Conservation (phyloP, 1,140 invertebrate species). For the Ips typographus region DNA sequence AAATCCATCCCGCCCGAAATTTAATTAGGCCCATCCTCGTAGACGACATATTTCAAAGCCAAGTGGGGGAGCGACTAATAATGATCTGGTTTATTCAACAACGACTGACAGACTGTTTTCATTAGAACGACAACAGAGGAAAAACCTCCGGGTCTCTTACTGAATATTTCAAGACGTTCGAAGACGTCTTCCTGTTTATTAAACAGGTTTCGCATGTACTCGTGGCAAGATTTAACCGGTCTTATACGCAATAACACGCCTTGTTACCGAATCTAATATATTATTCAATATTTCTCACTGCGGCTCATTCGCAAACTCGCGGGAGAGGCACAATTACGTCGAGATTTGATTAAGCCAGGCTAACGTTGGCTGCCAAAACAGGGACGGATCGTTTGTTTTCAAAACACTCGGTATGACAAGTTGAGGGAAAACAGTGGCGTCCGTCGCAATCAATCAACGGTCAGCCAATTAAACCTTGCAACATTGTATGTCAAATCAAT, state of each 20-base stretch:
- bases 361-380: neutral
- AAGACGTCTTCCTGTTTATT: neutral
- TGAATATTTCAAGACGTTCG: conserved; percentile 5
- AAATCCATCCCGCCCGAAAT: conserved; percentile 6
- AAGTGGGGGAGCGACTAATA: neutral
- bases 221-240: conserved; percentile 6
- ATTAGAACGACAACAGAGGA: neutral
- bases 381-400: too few relatives aligned
- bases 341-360: conserved; percentile 17
- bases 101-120: neutral
- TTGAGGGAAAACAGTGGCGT: too few relatives aligned
- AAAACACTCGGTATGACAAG: too few relatives aligned
- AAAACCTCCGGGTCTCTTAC: conserved; percentile 1
- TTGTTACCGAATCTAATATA: conserved; percentile 21
- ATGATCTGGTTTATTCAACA: conserved; percentile 13
- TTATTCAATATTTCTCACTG: conserved; percentile 25
- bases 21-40: conserved; percentile 7
- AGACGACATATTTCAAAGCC: conserved; percentile 9
- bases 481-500: too few relatives aligned
- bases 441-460: too few relatives aligned
- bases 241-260: conserved; percentile 22
- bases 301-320: conserved; percentile 14
- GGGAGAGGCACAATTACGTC: conserved; percentile 15
- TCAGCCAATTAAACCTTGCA: too few relatives aligned
- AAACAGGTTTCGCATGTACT: neutral